Evolutionary conservation across 2,113 vertebrate species (phyloP).

Genomic region (zebrafish (Danio rerio)): GRCz12tu NC_133192.1:25659501-25660000

Average conservation of each 20-base stretch:
- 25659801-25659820: conserved; percentile 52
- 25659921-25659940: neutral
- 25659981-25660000: neutral
- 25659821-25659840: conserved; percentile 50
- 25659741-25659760: conserved; percentile 66
- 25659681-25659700: conserved; percentile 71
- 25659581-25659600: conserved; percentile 21
- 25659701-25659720: conserved; percentile 80
- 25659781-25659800: conserved; percentile 57
- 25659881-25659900: conserved; percentile 20
- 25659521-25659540: neutral
- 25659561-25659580: conserved; percentile 58
- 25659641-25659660: conserved; percentile 77
- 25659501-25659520: neutral
- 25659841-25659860: conserved; percentile 55
- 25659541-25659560: neutral
- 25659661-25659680: conserved; percentile 76
- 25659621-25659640: conserved; percentile 78
- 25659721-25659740: conserved; percentile 79
- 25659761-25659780: conserved; percentile 56
- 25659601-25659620: conserved; percentile 58
- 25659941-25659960: neutral
- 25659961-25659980: neutral
- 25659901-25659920: neutral
- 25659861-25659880: conserved; percentile 6